A percentile compares a stretch with the other conserved stretches of the same genome.
phyloP scores from a whole-genome alignment of 2,888 invertebrate species.

The Drosophila paranaensis region DNA sequence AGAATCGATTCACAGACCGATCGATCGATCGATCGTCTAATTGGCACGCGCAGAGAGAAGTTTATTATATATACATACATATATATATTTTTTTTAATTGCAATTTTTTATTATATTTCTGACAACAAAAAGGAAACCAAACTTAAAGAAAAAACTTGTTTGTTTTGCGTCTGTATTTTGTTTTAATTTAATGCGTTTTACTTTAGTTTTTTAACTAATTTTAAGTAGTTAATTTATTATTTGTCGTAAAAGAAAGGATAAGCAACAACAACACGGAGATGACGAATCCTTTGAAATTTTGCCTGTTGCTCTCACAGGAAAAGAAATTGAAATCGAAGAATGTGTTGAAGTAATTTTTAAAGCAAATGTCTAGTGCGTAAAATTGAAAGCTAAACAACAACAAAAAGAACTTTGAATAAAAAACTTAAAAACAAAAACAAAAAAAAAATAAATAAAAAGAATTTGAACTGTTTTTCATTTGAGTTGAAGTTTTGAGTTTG shows the following conservation, averaged over 20 bases:
- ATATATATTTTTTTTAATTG: conserved; percentile 28
- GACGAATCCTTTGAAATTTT: conserved; percentile 9
- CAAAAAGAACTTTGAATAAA: conserved; percentile 56
- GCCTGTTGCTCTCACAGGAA: conserved; percentile 35
- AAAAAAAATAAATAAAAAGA: conserved; percentile 38
- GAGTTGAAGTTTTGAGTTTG: conserved; percentile 32
- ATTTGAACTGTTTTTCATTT: conserved; percentile 47
- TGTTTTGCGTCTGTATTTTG: conserved; percentile 71
- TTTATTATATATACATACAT: background rate
- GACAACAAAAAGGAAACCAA: conserved; percentile 33
- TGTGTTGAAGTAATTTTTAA: conserved; percentile 67
- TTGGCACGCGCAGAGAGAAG: conserved; percentile 14
- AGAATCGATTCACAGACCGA: conserved; percentile 15
- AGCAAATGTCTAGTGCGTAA: conserved; percentile 71
- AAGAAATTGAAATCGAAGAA: conserved; percentile 46
- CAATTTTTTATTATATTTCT: conserved; percentile 44
- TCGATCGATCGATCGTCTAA: conserved; percentile 13
- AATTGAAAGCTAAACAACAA: conserved; percentile 53
- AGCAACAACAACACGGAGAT: conserved; percentile 27
- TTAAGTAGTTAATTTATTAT: conserved; percentile 83
- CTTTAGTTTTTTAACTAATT: conserved; percentile 79
- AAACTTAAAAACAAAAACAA: conserved; percentile 44
- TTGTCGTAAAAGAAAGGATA: conserved; percentile 50
- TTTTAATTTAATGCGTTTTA: conserved; percentile 68
- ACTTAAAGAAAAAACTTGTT: conserved; percentile 46